A percentile compares a stretch with the other conserved stretches of the same genome.
Conservation (phyloP, 2,113 vertebrate species). For the Hymenochirus boettgeri region DNA sequence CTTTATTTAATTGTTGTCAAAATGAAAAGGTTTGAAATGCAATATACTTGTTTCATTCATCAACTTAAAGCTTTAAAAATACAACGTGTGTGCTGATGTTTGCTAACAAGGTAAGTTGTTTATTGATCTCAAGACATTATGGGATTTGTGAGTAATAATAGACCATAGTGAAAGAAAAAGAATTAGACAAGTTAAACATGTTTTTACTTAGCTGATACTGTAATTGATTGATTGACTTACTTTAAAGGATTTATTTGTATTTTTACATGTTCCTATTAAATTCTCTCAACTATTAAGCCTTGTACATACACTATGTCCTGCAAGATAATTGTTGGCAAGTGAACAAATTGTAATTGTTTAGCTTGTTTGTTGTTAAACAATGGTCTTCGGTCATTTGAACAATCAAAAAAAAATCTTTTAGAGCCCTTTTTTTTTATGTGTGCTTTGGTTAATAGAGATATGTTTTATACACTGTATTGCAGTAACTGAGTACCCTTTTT, state of each 20-base stretch:
- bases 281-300: neutral
- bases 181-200: slow-evolving; percentile 11
- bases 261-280: neutral
- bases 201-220: neutral
- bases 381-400: too few relatives aligned
- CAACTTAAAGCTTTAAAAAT: slow-evolving; percentile 35
- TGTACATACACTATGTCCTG: slow-evolving; percentile 22
- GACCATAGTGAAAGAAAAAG: slow-evolving; percentile 27
- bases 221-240: too few relatives aligned
- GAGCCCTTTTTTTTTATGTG: too few relatives aligned
- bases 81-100: slow-evolving; percentile 13
- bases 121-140: slow-evolving; percentile 21
- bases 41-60: neutral
- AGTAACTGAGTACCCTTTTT: too few relatives aligned
- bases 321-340: neutral
- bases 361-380: too few relatives aligned
- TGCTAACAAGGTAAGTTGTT: slow-evolving; percentile 14
- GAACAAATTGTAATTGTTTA: too few relatives aligned
- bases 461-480: too few relatives aligned
- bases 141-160: slow-evolving; percentile 33
- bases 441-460: too few relatives aligned
- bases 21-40: too few relatives aligned
- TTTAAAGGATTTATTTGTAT: slow-evolving; percentile 21
- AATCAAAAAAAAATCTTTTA: too few relatives aligned
- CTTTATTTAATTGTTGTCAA: too few relatives aligned